A percentile compares a stretch with the other conserved stretches of the same genome.
Evolutionary conservation across 2,113 vertebrate genomes (phyloP).

Genomic region (Xiphorhynchus elegans): DNA sequence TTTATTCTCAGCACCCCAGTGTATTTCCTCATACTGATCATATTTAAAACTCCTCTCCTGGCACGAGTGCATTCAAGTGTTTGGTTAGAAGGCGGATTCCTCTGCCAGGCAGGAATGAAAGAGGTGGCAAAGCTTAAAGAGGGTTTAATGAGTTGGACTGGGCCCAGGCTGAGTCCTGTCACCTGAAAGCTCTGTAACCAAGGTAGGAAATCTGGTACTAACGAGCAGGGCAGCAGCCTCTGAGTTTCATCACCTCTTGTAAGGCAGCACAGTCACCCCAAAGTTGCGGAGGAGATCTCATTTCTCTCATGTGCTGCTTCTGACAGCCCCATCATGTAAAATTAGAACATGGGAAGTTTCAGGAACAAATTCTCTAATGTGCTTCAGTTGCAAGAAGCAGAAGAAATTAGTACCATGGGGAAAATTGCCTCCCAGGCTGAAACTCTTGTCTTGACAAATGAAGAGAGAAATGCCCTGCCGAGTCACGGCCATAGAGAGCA

Average conservation of each 20-base stretch:
- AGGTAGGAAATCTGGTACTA: not conserved
- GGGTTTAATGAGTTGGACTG: not conserved
- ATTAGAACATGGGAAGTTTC: slow-evolving; percentile 71
- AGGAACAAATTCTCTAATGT: slow-evolving; percentile 42
- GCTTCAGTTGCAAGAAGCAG: slow-evolving; percentile 46
- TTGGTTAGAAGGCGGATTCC: not conserved
- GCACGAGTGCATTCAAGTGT: not conserved
- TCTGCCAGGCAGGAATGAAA: not conserved
- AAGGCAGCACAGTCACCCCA: not conserved
- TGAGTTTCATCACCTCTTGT: not conserved
- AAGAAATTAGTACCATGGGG: slow-evolving; percentile 52
- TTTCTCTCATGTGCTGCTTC: not conserved
- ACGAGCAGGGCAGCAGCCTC: not conserved
- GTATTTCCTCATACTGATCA: slow-evolving; percentile 6
- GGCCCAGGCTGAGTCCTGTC: not conserved
- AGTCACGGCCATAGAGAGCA: not conserved
- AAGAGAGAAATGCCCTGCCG: not conserved
- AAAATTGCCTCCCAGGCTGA: slow-evolving; percentile 60
- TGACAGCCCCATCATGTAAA: slow-evolving; percentile 19
- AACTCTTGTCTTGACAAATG: not conserved
- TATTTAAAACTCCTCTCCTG: not conserved
- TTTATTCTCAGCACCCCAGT: not conserved
- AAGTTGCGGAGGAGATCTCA: not conserved
- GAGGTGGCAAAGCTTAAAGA: not conserved
- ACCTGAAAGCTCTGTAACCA: not conserved